These are phyloP conservation scores for Pogonocherus hispidulus DNA, from an alignment of 2,888 invertebrate species.

Conservation along the genomic window DNA sequence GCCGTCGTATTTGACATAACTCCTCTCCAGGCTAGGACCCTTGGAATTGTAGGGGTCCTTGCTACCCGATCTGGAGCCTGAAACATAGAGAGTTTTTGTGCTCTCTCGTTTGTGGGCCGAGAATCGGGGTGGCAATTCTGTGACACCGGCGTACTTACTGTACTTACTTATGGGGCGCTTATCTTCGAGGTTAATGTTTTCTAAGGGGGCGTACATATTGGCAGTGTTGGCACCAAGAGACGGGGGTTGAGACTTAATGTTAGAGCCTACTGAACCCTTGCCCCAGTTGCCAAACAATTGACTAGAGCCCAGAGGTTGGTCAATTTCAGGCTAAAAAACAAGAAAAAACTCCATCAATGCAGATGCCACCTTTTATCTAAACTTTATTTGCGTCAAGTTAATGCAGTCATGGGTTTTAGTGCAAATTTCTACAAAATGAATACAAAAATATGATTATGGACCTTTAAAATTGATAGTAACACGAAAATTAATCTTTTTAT, in stretches of 20 bases:
- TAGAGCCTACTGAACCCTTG: conserved; percentile 65
- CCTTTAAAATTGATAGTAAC: too few species aligned
- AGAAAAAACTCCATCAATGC: neutral
- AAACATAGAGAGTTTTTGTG: neutral
- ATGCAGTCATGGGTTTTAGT: too few species aligned
- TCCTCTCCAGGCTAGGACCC: conserved; percentile 66
- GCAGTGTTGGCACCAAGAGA: conserved; percentile 58
- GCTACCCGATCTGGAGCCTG: conserved; percentile 50
- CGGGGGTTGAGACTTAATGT: conserved; percentile 53
- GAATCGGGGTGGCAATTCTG: neutral
- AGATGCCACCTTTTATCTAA: too few species aligned
- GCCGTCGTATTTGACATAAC: conserved; percentile 64
- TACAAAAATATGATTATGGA: too few species aligned
- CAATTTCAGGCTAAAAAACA: conserved; percentile 65
- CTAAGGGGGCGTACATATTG: conserved; percentile 71
- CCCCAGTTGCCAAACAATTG: conserved; percentile 65
- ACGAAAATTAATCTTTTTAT: too few species aligned
- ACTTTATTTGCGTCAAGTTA: too few species aligned
- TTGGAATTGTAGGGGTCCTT: conserved; percentile 66
- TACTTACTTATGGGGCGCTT: conserved; percentile 54
- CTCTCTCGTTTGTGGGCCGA: neutral
- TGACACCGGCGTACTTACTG: conserved; percentile 28
- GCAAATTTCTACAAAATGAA: too few species aligned
- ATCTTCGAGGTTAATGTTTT: conserved; percentile 66
- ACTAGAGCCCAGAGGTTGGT: conserved; percentile 69